Conservation (phyloP, 2,797 vertebrate species). For the Vireo griseus region DNA sequence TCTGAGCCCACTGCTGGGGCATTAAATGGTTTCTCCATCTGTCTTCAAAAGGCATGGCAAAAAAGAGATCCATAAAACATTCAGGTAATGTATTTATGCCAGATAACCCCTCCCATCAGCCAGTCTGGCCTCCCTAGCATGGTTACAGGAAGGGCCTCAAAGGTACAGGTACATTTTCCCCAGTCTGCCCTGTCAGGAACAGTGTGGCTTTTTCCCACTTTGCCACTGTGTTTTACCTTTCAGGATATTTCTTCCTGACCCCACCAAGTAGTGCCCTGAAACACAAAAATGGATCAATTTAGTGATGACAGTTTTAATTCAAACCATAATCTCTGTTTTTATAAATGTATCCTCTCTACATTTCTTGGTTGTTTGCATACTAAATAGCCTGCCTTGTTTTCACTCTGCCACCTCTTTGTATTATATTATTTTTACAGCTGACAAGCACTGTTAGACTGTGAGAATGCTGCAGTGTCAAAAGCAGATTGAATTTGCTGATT, state of each 20-base stretch:
- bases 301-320: slow-evolving; percentile 33
- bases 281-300: not conserved
- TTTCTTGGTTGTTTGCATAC: slow-evolving; percentile 44
- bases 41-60: not conserved
- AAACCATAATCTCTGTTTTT: not conserved
- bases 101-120: not conserved
- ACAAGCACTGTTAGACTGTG: not conserved
- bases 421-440: slow-evolving; percentile 51
- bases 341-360: not conserved
- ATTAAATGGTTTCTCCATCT: not conserved
- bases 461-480: slow-evolving; percentile 54
- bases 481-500: slow-evolving; percentile 72
- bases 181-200: not conserved
- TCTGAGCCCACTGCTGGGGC: not conserved
- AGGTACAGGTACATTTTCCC: not conserved
- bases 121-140: not conserved
- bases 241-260: not conserved
- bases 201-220: not conserved
- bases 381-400: slow-evolving; percentile 38
- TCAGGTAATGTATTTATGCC: not conserved
- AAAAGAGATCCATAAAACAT: not conserved
- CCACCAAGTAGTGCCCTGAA: not conserved
- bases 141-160: not conserved
- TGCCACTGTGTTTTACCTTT: not conserved
- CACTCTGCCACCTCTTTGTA: slow-evolving; percentile 47